Conservation (phyloP, 2,888 invertebrate genomes). For the Lycophotia porphyrea region DNA sequence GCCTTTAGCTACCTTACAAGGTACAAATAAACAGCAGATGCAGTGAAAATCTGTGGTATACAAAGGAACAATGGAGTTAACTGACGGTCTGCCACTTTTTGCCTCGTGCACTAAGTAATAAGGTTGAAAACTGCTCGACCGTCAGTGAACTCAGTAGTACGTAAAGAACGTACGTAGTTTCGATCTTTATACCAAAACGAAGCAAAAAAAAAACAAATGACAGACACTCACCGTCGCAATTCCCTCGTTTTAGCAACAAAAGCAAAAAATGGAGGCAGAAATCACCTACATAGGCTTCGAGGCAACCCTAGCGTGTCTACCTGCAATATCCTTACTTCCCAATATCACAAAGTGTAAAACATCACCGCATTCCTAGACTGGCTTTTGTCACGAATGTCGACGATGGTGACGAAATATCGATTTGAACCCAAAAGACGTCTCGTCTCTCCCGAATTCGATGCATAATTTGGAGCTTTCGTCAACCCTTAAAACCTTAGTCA, state of each 20-base stretch:
- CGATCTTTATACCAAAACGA: too few species aligned
- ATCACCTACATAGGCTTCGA: neutral
- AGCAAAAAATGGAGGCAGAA: conserved; percentile 18
- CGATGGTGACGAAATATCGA: conserved; percentile 53
- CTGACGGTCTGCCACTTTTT: too few species aligned
- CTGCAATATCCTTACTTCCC: conserved; percentile 45
- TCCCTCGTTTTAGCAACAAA: conserved; percentile 12
- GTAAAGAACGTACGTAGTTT: too few species aligned
- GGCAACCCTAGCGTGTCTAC: conserved; percentile 41
- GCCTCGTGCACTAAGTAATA: too few species aligned
- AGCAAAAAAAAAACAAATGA: conserved; percentile 3
- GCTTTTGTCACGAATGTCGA: conserved; percentile 36
- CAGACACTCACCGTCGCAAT: conserved; percentile 17
- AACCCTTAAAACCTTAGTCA: conserved; percentile 40
- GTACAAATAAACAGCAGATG: neutral
- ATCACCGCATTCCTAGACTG: conserved; percentile 33
- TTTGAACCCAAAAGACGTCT: conserved; percentile 33
- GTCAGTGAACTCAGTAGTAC: too few species aligned
- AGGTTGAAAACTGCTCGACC: too few species aligned
- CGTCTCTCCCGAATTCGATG: conserved; percentile 37
- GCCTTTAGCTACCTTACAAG: neutral
- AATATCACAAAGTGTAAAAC: conserved; percentile 38
- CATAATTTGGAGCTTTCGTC: conserved; percentile 55
- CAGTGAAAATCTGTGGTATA: neutral
- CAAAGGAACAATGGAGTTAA: neutral